A percentile compares a stretch with the other conserved stretches of the same genome.
These are phyloP conservation scores for Saturnia pavonia DNA, from an alignment of 2,888 invertebrate species.

Conservation along the genomic window DNA sequence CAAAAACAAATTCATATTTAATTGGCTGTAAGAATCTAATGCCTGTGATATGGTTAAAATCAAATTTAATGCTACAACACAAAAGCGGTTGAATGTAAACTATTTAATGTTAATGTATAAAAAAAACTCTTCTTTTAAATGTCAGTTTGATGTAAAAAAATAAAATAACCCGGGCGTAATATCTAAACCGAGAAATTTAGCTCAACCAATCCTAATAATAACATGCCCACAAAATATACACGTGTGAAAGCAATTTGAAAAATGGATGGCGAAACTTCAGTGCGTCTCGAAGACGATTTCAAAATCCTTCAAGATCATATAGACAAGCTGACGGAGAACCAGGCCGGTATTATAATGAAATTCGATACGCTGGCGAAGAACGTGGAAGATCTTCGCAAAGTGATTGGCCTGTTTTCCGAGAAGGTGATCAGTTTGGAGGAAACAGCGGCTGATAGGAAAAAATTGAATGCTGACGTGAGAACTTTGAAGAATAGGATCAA, in stretches of 20 bases:
- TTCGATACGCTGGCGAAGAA: constrained; percentile 56
- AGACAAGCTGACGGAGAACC: constrained; percentile 54
- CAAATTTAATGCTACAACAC: background rate
- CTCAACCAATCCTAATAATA: background rate
- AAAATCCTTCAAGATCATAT: constrained; percentile 50
- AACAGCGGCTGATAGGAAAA: constrained; percentile 46
- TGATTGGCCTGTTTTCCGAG: constrained; percentile 50
- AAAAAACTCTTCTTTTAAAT: background rate
- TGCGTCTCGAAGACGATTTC: background rate
- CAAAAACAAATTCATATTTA: no score
- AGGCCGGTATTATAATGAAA: constrained; percentile 52
- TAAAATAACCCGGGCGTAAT: background rate
- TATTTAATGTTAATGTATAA: background rate
- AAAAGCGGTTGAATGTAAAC: background rate
- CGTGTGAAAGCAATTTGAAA: background rate
- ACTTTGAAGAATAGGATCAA: constrained; percentile 60
- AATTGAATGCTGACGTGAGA: constrained; percentile 54
- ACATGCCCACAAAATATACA: background rate
- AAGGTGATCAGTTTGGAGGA: constrained; percentile 59
- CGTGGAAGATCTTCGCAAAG: constrained; percentile 56
- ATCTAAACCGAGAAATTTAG: background rate
- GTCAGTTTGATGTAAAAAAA: constrained; percentile 3
- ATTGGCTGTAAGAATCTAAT: no score
- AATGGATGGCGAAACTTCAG: background rate
- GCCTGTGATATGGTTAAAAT: no score